Evolutionary conservation across 1,140 invertebrate species (phyloP), one percentile per base, ranked within the genome.

Genomic region (Atta colombica): DNA sequence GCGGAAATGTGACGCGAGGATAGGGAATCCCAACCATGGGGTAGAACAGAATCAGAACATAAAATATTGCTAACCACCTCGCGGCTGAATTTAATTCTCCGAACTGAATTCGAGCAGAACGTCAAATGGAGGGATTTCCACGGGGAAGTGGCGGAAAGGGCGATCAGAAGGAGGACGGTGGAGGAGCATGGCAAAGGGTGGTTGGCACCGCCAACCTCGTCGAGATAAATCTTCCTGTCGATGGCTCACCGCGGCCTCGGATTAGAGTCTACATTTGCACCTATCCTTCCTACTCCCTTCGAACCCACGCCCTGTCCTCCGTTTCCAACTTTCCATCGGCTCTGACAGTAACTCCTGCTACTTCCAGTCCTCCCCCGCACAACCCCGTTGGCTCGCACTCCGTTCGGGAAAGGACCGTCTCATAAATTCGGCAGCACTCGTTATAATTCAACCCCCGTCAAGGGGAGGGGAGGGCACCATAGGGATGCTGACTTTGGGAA

Each of bases 211-310:
- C 55, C 74, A 85, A 69, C 82, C 87, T 87, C 89, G 90, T 91
- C 87, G 87, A 92, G 92, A 93, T 93, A 93, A 93, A 93, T 93
- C 92, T 93, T 92, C 81, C 93, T 92, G 93, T 93, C 93, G 93
- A 93, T 93, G 91, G 91, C 90, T 93, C 93, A 92, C 92, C 91
- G 86, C 90, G 88, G 80, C 18, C 89, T 92, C 87, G 92, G 92
- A 93, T 93, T 93, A 93, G 92, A 93, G 92, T 93, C 93, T 91
- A 92, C 92, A 93, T 93, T 93, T 91, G 87, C 93, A 93, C 92
- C 92, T 93, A 91, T 84, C 86, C 89, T 77, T 63, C 72, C 75
- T 45, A 35, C 31, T 28, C 58, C 21, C 71, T 58, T 21, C 58
- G 25, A 28, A 55, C 39, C 35, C 49, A 2, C 14, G 49, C 14